A percentile compares a stretch with the other conserved stretches of the same genome.
These are phyloP conservation scores for Eurytoma californica DNA, from an alignment of 2,888 invertebrate species.

Conservation along the genomic window DNA sequence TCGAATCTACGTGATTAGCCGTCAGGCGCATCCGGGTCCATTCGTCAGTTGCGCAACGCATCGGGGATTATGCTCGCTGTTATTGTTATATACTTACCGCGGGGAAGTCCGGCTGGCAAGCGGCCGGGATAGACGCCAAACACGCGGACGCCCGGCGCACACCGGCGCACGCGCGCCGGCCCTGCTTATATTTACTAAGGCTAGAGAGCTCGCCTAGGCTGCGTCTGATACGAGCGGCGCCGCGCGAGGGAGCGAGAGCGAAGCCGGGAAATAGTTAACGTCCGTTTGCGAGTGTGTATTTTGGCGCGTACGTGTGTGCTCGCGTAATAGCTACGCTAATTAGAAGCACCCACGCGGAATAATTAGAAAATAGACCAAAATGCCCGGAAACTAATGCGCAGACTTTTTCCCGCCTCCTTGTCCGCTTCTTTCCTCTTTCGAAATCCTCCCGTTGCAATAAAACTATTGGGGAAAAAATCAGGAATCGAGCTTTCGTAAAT, in stretches of 20 bases:
- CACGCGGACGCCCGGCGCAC: neutral
- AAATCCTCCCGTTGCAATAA: conserved; percentile 32
- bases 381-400: conserved; percentile 44
- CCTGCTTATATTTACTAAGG: conserved; percentile 44
- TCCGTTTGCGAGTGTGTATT: conserved; percentile 41
- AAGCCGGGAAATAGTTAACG: conserved; percentile 46
- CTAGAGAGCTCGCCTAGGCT: neutral
- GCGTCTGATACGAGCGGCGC: conserved; percentile 3
- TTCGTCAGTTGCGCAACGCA: conserved; percentile 25
- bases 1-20: conserved; percentile 9
- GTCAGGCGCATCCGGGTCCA: conserved; percentile 31
- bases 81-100: conserved; percentile 44
- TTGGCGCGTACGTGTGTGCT: conserved; percentile 43
- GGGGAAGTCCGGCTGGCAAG: neutral
- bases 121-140: conserved; percentile 28
- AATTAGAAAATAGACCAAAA: conserved; percentile 67
- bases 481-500: too few species aligned
- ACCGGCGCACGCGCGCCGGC: neutral
- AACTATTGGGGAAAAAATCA: neutral
- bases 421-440: conserved; percentile 23
- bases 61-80: conserved; percentile 10
- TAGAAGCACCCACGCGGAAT: conserved; percentile 67
- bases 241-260: conserved; percentile 9
- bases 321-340: conserved; percentile 64
- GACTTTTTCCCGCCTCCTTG: conserved; percentile 32